Conservation (phyloP, 2,113 vertebrate species). For the Mellivora capensis region DNA sequence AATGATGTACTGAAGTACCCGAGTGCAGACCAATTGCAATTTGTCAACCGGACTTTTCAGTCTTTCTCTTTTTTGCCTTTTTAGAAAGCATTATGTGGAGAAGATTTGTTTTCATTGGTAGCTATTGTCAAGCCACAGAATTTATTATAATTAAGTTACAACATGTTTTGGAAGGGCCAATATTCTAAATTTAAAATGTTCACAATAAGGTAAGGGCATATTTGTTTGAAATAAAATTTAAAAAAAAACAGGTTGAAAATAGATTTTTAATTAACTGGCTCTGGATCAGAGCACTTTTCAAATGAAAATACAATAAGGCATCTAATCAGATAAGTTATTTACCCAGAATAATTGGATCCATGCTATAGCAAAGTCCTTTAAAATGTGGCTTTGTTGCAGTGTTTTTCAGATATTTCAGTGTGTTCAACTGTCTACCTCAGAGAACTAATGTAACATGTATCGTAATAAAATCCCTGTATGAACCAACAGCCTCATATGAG, state of each 20-base stretch:
- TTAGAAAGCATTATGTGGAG: slow-evolving; percentile 22
- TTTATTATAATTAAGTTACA: slow-evolving; percentile 59
- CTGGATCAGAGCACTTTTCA: slow-evolving; percentile 60
- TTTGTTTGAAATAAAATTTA: slow-evolving; percentile 44
- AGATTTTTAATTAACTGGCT: slow-evolving; percentile 70
- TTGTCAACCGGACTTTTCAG: slow-evolving; percentile 53
- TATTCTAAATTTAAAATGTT: slow-evolving; percentile 58
- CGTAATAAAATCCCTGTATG: background rate
- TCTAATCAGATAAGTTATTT: slow-evolving; percentile 60
- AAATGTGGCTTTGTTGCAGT: slow-evolving; percentile 14
- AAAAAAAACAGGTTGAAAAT: slow-evolving; percentile 45
- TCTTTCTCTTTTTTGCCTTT: slow-evolving; percentile 13
- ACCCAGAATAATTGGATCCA: slow-evolving; percentile 65
- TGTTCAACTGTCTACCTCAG: background rate
- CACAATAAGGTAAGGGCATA: slow-evolving; percentile 24
- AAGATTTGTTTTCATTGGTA: slow-evolving; percentile 58
- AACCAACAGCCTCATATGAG: background rate
- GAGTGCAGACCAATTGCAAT: slow-evolving; percentile 19
- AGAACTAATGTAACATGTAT: background rate
- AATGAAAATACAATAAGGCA: slow-evolving; percentile 69
- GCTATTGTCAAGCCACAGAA: slow-evolving; percentile 37
- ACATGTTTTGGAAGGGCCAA: slow-evolving; percentile 10
- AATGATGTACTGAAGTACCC: slow-evolving; percentile 67
- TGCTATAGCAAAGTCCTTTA: slow-evolving; percentile 37
- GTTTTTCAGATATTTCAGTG: background rate